Evolutionary conservation across 2,888 invertebrate genomes (phyloP).

Genomic region (Anthrax anthrax): DNA sequence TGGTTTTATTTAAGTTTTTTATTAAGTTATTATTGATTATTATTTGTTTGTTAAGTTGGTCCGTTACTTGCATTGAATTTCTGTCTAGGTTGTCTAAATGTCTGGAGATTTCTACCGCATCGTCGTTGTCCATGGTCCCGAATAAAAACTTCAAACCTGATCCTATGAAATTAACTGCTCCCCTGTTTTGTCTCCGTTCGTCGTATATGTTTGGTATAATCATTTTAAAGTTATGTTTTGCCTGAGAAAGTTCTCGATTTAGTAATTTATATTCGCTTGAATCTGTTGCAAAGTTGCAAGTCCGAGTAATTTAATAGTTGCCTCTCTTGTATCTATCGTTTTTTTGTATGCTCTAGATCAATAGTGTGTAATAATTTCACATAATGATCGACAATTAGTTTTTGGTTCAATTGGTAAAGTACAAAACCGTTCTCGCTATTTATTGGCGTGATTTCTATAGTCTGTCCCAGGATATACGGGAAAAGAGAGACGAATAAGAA

Average conservation of each 20-base stretch:
- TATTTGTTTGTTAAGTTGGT: neutral
- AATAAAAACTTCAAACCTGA: neutral
- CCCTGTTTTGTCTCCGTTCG: neutral
- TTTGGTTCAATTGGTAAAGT: neutral
- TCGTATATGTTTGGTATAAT: neutral
- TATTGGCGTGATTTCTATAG: neutral
- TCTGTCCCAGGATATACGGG: neutral
- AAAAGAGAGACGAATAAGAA: neutral
- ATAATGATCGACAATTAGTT: neutral
- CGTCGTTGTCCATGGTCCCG: neutral
- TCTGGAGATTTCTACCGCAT: neutral
- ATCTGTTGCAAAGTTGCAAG: neutral
- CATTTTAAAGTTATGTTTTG: neutral
- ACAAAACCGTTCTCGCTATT: neutral
- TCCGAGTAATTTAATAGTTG: neutral
- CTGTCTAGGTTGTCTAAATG: neutral
- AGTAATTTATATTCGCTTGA: neutral
- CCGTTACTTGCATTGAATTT: neutral
- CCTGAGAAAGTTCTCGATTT: neutral
- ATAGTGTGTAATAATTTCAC: neutral
- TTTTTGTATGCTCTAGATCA: neutral
- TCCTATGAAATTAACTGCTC: neutral
- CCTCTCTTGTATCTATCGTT: neutral
- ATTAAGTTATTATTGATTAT: neutral
- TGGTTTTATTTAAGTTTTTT: neutral